Evolutionary conservation across 2,888 invertebrate genomes (phyloP).

Genomic region (Mycogona germanica): DNA sequence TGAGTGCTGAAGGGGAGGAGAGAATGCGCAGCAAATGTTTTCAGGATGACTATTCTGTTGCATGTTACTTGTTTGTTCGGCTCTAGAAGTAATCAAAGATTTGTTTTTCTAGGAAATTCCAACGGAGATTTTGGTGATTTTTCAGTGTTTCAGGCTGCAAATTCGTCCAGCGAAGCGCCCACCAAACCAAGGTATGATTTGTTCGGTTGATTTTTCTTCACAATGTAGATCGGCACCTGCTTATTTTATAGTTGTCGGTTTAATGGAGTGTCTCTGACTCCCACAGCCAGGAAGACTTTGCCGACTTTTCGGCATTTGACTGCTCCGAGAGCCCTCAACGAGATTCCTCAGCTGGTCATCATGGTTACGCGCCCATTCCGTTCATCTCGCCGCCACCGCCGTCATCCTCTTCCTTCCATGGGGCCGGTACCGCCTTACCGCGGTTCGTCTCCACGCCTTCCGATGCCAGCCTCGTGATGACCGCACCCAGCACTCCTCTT

Average conservation of each 20-base stretch:
- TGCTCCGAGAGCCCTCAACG: too few relatives aligned
- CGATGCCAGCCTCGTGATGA: too few relatives aligned
- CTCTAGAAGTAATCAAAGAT: conserved; percentile 7
- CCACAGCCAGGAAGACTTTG: conserved; percentile 22
- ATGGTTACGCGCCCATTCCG: conserved; percentile 13
- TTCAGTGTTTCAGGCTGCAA: conserved; percentile 46
- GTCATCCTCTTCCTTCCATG: too few relatives aligned
- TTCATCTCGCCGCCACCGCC: conserved; percentile 18
- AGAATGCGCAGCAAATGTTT: background rate
- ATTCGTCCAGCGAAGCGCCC: too few relatives aligned
- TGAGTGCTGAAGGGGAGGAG: too few relatives aligned
- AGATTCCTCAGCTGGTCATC: conserved; percentile 19
- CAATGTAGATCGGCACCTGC: background rate
- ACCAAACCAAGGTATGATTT: conserved; percentile 7
- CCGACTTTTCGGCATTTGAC: conserved; percentile 21
- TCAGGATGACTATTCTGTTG: background rate
- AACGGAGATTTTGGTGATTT: conserved; percentile 72
- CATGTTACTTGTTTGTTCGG: conserved; percentile 2
- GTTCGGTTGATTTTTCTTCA: background rate
- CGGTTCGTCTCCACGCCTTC: too few relatives aligned
- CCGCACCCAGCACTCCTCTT: conserved; percentile 20
- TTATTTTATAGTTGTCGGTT: background rate
- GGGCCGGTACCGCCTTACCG: too few relatives aligned
- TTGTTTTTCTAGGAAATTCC: conserved; percentile 14
- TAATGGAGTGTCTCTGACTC: conserved; percentile 18